Evolutionary conservation across 1,140 invertebrate species (phyloP).

Genomic region (Ceratosolen solmsi): DNA sequence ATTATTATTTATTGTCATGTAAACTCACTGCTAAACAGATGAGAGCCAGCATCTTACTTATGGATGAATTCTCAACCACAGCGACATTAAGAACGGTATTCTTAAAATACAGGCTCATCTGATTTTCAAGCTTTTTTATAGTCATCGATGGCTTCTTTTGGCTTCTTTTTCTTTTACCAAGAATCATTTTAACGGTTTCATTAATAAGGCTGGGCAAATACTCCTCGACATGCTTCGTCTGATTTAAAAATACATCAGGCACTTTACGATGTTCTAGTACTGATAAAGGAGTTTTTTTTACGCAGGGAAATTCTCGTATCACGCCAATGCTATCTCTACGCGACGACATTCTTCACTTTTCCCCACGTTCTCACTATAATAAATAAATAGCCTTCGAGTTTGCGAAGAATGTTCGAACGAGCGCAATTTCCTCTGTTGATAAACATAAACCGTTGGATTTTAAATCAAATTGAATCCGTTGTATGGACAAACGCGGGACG

Average conservation of each 20-base stretch:
- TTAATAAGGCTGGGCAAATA: neutral
- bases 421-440: neutral
- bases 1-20: too few relatives aligned
- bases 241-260: neutral
- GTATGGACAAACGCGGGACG: neutral
- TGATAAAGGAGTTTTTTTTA: neutral
- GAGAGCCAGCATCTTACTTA: slow-evolving; percentile 64
- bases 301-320: neutral
- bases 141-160: neutral
- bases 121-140: slow-evolving; percentile 6
- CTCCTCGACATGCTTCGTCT: neutral
- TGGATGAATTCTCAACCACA: slow-evolving; percentile 59
- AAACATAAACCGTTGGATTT: neutral
- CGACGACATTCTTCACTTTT: neutral
- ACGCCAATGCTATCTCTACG: slow-evolving; percentile 8
- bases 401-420: neutral
- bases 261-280: neutral
- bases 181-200: neutral
- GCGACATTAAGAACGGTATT: neutral
- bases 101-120: slow-evolving; percentile 8
- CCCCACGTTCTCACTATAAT: too few relatives aligned
- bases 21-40: slow-evolving; percentile 62
- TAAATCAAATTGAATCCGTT: neutral
- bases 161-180: neutral
- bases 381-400: neutral